Evolutionary conservation across 2,113 vertebrate genomes (phyloP), one percentile per base, ranked within the genome.

Genomic region (Colossoma macropomum): DNA sequence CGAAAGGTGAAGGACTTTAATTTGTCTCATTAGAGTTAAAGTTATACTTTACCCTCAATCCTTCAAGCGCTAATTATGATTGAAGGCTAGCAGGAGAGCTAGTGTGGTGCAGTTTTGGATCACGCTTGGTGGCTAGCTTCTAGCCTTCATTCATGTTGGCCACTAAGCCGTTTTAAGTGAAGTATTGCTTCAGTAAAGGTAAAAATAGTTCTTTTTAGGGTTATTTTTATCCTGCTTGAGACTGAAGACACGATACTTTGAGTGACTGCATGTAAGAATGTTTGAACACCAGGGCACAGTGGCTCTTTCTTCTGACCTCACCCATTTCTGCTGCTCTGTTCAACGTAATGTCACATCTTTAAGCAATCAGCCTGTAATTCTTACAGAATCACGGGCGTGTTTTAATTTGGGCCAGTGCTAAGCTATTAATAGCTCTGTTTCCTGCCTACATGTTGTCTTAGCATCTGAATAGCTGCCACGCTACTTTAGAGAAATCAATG

Each of bases 1-100:
- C 32, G 60, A 78, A 90, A 77, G 88, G 75, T 76, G 83, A 81
- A 75, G 78, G 66, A 50, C 87, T 84, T 85, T 92, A 86, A 92
- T 93, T 90, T 89, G 75, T 66, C 86, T 91, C 88, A 88, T 92
- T 92, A 90, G 3, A 75, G 84, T 89, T 72, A 73, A 82, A 62
- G 85, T 87, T 90, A 92, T 90, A 86, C 81, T 38, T 77, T 48
- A 70, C 63, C 81, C 28, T 65, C 1, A 1, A 25, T 8, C 10
- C 62, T 45, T 59, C 45, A 69, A 38, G 32, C 10, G 63, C 30
- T 82, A 75, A 69, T 82, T 56, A 69, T 76, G 72, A 76, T 54
- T 56, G 65, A 75, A 82, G 50, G 50, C 25, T 76, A 69, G 30
- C 50, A 68, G 45, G 8, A 52, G 32, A 32, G 25, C 23, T 75